A percentile compares a stretch with the other conserved stretches of the same genome.
These are phyloP conservation scores for Carassius auratus DNA, from an alignment of 2,113 vertebrate species.

Conservation along the genomic window DNA sequence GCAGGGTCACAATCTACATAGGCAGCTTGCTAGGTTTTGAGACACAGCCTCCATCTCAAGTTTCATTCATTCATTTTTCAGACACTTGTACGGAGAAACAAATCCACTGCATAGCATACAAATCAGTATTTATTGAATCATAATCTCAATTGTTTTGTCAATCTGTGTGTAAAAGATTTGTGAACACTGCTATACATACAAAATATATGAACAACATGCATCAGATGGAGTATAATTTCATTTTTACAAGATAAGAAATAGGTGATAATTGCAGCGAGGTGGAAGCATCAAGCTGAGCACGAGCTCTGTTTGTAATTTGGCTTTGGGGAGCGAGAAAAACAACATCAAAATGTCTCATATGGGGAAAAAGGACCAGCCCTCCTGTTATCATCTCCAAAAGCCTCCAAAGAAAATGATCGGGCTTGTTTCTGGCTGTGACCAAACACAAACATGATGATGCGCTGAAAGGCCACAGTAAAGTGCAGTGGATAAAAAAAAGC, in stretches of 20 bases:
- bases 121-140: conserved; percentile 80
- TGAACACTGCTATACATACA: conserved; percentile 75
- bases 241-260: conserved; percentile 42
- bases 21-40: background rate
- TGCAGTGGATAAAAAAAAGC: conserved; percentile 34
- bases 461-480: conserved; percentile 35
- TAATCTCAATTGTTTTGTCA: conserved; percentile 63
- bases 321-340: background rate
- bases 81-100: background rate
- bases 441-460: conserved; percentile 8
- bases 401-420: background rate
- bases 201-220: conserved; percentile 67
- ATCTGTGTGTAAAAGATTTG: conserved; percentile 65
- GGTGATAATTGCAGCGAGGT: conserved; percentile 19
- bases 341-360: background rate
- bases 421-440: background rate
- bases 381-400: conserved; percentile 40
- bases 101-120: conserved; percentile 63
- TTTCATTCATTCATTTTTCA: background rate
- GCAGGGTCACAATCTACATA: background rate
- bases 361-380: conserved; percentile 55
- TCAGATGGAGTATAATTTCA: conserved; percentile 52
- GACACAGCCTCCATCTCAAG: background rate
- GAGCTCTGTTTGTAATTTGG: conserved; percentile 6
- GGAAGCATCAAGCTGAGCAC: background rate